phyloP scores from a whole-genome alignment of 2,888 invertebrate species.

The Lucinisca nassula region DNA sequence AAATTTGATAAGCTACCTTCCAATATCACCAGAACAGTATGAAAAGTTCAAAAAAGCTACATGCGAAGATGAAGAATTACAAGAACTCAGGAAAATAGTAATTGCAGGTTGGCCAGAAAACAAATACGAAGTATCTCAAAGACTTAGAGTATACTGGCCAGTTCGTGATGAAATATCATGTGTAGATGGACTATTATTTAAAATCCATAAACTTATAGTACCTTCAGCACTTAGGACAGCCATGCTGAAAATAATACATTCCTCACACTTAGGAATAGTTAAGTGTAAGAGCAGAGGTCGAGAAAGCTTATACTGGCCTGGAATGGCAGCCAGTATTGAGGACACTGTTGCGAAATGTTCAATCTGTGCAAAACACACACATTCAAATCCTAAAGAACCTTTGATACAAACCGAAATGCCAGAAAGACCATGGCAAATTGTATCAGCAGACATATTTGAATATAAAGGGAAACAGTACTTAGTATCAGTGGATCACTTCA shows the following conservation, averaged over 20 bases:
- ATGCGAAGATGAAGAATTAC: not conserved
- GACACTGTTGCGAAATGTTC: slow-evolving; percentile 29
- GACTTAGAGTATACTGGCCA: slow-evolving; percentile 26
- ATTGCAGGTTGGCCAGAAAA: slow-evolving; percentile 31
- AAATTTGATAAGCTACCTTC: slow-evolving; percentile 24
- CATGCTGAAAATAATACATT: slow-evolving; percentile 44
- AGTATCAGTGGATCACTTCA: slow-evolving; percentile 68
- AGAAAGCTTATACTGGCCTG: slow-evolving; percentile 34
- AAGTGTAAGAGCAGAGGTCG: slow-evolving; percentile 41
- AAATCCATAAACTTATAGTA: slow-evolving; percentile 37
- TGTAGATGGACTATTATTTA: slow-evolving; percentile 19
- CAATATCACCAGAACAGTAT: slow-evolving; percentile 9
- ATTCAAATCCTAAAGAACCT: slow-evolving; percentile 33
- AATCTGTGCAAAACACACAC: slow-evolving; percentile 31
- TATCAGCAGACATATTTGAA: slow-evolving; percentile 34
- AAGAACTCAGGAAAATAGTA: not conserved
- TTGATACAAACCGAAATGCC: slow-evolving; percentile 21
- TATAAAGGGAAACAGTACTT: slow-evolving; percentile 48
- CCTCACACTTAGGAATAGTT: slow-evolving; percentile 24
- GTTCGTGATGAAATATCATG: slow-evolving; percentile 27
- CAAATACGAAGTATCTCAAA: not conserved
- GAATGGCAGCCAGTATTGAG: slow-evolving; percentile 31
- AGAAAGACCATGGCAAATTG: slow-evolving; percentile 36
- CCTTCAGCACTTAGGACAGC: slow-evolving; percentile 33
- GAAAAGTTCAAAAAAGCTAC: slow-evolving; percentile 32